Conservation (phyloP, 2,888 invertebrate genomes). For the Ceratothoa steindachneri region DNA sequence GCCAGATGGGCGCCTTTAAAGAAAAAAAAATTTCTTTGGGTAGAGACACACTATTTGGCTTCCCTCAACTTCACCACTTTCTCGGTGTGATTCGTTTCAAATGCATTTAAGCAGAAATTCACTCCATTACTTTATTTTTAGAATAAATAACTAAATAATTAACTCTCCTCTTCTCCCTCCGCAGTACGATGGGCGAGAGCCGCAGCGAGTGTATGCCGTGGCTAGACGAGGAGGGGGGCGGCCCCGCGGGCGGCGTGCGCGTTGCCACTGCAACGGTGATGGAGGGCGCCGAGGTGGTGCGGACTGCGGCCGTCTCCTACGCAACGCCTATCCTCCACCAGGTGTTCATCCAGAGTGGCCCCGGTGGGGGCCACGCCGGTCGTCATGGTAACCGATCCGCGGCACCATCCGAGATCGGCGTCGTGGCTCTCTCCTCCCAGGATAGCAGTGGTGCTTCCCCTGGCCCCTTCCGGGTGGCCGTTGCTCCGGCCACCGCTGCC, state of each 20-base stretch:
- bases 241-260: conserved; percentile 29
- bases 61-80: too few species aligned
- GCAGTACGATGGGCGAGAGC: conserved; percentile 19
- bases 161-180: too few species aligned
- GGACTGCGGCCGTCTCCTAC: conserved; percentile 40
- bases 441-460: not conserved
- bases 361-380: not conserved
- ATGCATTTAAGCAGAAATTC: too few species aligned
- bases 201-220: conserved; percentile 8
- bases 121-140: too few species aligned
- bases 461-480: not conserved
- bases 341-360: conserved; percentile 32
- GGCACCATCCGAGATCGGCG: not conserved
- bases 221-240: conserved; percentile 15
- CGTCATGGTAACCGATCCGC: not conserved
- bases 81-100: too few species aligned
- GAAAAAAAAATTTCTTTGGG: too few species aligned
- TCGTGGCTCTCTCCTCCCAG: not conserved
- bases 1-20: too few species aligned
- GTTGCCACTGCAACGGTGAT: conserved; percentile 37
- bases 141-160: too few species aligned
- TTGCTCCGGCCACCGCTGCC: not conserved
- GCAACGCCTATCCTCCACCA: conserved; percentile 45
- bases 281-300: conserved; percentile 42
- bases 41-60: too few species aligned